These are phyloP conservation scores for Ectropis grisescens DNA, from an alignment of 1,140 invertebrate genomes.

Conservation along the genomic window DNA sequence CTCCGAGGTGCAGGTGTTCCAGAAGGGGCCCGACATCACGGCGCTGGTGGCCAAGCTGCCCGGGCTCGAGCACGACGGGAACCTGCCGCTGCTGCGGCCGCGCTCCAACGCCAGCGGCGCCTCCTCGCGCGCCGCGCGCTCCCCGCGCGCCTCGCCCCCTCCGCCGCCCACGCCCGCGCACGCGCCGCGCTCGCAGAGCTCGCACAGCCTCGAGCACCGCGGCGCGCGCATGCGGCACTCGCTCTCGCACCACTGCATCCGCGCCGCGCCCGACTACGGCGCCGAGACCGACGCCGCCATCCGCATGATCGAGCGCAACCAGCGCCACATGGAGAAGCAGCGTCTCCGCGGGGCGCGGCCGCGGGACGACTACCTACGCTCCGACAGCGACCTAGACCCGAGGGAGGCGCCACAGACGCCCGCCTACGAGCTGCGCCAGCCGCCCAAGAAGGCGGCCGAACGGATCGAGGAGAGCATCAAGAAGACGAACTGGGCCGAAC, in stretches of 20 bases:
- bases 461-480: conserved; percentile 59
- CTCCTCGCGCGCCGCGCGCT: conserved; percentile 56
- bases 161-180: too few species aligned
- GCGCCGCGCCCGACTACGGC: conserved; percentile 61
- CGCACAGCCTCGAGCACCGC: conserved; percentile 65
- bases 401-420: conserved; percentile 14
- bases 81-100: conserved; percentile 63
- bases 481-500: conserved; percentile 61
- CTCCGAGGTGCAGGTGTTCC: conserved; percentile 74
- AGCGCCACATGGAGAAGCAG: conserved; percentile 61
- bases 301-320: conserved; percentile 66
- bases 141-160: conserved; percentile 36
- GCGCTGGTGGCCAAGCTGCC: conserved; percentile 72
- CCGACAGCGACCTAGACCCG: conserved; percentile 43
- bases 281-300: conserved; percentile 71
- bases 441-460: conserved; percentile 51
- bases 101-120: conserved; percentile 71
- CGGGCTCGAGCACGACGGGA: conserved; percentile 66
- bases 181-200: conserved; percentile 46
- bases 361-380: conserved; percentile 41
- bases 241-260: conserved; percentile 57
- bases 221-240: conserved; percentile 54
- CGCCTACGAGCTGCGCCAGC: conserved; percentile 29
- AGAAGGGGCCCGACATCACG: conserved; percentile 66
- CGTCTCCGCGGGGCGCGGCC: conserved; percentile 31